phyloP scores from a whole-genome alignment of 2,888 invertebrate genomes.

The Bibio marci region DNA sequence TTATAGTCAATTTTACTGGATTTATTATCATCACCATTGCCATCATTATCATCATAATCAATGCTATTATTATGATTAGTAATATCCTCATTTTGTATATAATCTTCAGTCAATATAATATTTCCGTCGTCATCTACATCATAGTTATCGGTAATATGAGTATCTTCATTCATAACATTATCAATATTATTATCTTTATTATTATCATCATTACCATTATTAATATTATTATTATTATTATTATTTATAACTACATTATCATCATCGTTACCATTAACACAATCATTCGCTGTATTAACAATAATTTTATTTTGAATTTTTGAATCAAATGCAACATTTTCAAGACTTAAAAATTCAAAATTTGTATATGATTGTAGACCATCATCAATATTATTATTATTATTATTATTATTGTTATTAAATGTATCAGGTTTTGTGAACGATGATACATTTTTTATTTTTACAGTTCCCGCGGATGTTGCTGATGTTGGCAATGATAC shows the following conservation, averaged over 20 bases:
- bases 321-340: not conserved
- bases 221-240: not conserved
- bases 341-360: slow-evolving; percentile 1
- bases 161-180: not conserved
- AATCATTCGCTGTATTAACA: not conserved
- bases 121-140: not conserved
- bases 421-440: not conserved
- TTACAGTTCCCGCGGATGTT: too few species aligned
- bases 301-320: not conserved
- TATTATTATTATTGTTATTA: not conserved
- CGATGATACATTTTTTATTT: too few species aligned
- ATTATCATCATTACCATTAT: not conserved
- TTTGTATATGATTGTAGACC: not conserved
- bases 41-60: too few species aligned
- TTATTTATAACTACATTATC: not conserved
- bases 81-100: not conserved
- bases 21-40: too few species aligned
- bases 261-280: not conserved
- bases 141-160: not conserved
- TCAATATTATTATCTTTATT: not conserved
- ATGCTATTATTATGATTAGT: too few species aligned
- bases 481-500: too few species aligned
- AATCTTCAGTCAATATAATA: not conserved
- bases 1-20: too few species aligned
- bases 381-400: not conserved